A percentile compares a stretch with the other conserved stretches of the same genome.
phyloP scores from a whole-genome alignment of 2,888 invertebrate genomes.

The Eupithecia insigniata region DNA sequence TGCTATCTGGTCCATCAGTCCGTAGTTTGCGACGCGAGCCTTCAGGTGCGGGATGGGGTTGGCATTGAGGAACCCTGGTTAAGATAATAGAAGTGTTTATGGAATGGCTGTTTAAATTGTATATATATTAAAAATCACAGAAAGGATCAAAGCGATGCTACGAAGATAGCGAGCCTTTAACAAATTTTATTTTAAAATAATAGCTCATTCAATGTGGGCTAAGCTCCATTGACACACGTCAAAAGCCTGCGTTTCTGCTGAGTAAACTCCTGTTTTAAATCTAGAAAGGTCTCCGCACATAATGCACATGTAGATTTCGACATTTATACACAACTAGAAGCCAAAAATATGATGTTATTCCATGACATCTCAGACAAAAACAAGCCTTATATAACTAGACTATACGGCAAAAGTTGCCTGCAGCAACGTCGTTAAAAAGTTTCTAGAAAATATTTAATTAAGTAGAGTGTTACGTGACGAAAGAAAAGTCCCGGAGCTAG shows the following conservation, averaged over 20 bases:
- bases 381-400: background rate
- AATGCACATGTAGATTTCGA: background rate
- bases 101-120: background rate
- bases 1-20: constrained; percentile 98
- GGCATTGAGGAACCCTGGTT: constrained; percentile 93
- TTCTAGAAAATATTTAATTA: constrained; percentile 53
- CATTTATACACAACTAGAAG: background rate
- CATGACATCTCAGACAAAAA: background rate
- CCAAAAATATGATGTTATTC: background rate
- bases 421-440: background rate
- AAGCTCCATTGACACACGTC: background rate
- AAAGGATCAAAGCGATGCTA: too few relatives aligned
- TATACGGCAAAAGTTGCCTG: background rate
- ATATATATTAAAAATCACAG: background rate
- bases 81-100: constrained; percentile 10
- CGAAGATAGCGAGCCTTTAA: too few relatives aligned
- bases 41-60: constrained; percentile 93
- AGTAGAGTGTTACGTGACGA: constrained; percentile 67
- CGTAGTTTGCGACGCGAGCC: constrained; percentile 97
- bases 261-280: background rate
- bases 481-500: constrained; percentile 55
- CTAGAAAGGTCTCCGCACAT: background rate
- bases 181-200: too few relatives aligned
- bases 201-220: too few relatives aligned
- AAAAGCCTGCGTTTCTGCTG: background rate